phyloP scores from a whole-genome alignment of 2,797 vertebrate species.

The Dromococcyx pavoninus region DNA sequence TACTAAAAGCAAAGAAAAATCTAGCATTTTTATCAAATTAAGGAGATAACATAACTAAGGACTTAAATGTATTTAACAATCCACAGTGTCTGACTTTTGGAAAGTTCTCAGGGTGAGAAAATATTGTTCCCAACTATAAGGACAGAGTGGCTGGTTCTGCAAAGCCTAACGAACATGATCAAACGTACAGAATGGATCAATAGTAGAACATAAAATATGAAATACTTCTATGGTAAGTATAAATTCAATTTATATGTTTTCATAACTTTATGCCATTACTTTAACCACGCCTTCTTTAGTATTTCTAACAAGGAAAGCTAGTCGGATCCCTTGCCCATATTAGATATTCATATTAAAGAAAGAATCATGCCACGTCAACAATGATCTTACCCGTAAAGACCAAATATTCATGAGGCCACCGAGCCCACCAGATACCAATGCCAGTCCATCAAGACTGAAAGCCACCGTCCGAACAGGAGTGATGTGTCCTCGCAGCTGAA shows the following conservation, averaged over 20 bases:
- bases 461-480: slow-evolving; percentile 90
- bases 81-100: background rate
- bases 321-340: background rate
- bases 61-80: background rate
- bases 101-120: background rate
- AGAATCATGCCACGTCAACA: background rate
- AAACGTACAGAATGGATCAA: background rate
- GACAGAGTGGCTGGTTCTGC: background rate
- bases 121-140: background rate
- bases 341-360: background rate
- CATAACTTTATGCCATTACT: background rate
- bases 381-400: slow-evolving; percentile 87
- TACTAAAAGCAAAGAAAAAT: background rate
- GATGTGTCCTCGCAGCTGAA: slow-evolving; percentile 92
- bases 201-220: background rate
- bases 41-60: background rate
- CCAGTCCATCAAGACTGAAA: slow-evolving; percentile 92
- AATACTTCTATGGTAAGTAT: background rate
- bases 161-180: background rate
- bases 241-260: background rate
- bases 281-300: background rate
- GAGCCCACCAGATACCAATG: slow-evolving; percentile 90
- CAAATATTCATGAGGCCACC: slow-evolving; percentile 98
- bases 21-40: background rate
- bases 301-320: background rate